Conservation (phyloP, 37 sponge, comb jelly and placozoan genomes). For the Dysidea cf. avara region DNA sequence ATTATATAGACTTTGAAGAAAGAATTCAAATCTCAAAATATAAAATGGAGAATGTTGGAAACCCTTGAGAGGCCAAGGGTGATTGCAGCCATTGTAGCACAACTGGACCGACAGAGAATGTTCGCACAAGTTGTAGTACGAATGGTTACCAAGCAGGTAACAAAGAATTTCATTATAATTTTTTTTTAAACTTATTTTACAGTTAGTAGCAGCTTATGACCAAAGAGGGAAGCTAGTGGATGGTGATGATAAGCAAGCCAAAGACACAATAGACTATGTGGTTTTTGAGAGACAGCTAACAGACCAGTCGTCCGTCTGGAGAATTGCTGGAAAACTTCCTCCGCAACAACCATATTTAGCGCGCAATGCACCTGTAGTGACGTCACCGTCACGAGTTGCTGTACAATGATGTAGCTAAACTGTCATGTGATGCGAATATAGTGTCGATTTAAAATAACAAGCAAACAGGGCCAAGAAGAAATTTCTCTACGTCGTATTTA, state of each 20-base stretch:
- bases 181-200: neutral
- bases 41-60: conserved; percentile 60
- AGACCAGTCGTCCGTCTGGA: conserved; percentile 27
- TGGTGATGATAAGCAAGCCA: conserved; percentile 48
- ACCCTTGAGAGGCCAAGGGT: conserved; percentile 69
- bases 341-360: conserved; percentile 40
- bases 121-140: conserved; percentile 75
- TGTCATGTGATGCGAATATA: no score
- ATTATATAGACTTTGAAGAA: conserved; percentile 36
- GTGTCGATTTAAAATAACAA: no score
- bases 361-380: no score
- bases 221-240: conserved; percentile 23
- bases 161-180: neutral
- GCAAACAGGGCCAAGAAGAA: no score
- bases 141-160: conserved; percentile 61
- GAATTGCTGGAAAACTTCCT: conserved; percentile 51
- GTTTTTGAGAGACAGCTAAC: conserved; percentile 64
- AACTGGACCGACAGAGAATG: conserved; percentile 54
- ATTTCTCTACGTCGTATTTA: no score
- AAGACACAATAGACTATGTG: conserved; percentile 61
- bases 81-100: conserved; percentile 56
- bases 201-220: conserved; percentile 65
- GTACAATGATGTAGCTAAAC: no score
- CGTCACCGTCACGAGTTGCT: no score
- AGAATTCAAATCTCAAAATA: conserved; percentile 40